Conservation (phyloP, 2,113 vertebrate species). For the Chinchilla lanigera region DNA sequence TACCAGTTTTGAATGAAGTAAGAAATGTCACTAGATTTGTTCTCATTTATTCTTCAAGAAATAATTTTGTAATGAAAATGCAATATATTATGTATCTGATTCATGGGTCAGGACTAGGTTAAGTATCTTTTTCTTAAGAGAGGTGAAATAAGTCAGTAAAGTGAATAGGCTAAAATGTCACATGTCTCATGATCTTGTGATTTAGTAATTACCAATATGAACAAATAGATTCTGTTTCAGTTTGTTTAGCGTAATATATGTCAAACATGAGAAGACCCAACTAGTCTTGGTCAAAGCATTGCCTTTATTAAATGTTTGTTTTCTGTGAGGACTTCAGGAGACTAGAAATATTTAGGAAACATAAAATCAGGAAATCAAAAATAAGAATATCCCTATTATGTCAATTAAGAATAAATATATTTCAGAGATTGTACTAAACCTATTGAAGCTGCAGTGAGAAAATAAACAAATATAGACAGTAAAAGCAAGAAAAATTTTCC, state of each 20-base stretch:
- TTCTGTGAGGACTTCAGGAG: neutral
- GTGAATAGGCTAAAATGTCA: neutral
- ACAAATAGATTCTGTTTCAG: neutral
- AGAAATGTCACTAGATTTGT: conserved; percentile 10
- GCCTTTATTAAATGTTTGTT: neutral
- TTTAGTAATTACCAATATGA: neutral
- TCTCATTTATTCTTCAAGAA: conserved; percentile 60
- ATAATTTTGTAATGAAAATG: conserved; percentile 52
- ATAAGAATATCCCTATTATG: neutral
- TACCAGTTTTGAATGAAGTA: conserved; percentile 44
- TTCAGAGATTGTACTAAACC: neutral
- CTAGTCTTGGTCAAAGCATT: neutral
- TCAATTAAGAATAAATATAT: neutral
- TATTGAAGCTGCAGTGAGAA: neutral
- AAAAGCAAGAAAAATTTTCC: neutral
- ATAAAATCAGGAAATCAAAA: neutral
- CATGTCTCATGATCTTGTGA: neutral
- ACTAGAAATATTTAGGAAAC: neutral
- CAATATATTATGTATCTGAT: conserved; percentile 18
- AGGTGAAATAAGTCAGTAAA: neutral
- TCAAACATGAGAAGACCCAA: neutral
- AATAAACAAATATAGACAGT: neutral
- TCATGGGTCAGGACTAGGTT: conserved; percentile 10
- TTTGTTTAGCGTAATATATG: neutral
- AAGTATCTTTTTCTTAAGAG: neutral